Base-by-base conservation (phyloP, 2,797 vertebrate species). In the Dryobates pubescens region DNA sequence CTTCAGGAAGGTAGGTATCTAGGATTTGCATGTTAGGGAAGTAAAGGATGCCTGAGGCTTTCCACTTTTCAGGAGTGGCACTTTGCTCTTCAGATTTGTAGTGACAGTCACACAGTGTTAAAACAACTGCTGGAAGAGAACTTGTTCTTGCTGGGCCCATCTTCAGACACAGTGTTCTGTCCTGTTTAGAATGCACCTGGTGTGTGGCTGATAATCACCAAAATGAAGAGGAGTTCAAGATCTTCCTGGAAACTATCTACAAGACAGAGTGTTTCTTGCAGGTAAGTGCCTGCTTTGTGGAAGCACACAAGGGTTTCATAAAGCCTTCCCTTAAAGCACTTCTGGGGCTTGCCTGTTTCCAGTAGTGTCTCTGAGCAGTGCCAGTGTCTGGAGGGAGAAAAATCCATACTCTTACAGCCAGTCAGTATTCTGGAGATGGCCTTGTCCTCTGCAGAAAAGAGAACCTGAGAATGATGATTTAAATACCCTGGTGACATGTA, bases 1-100 rank as follows among this genome's bases (percentile, higher is more conserved):
- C 98, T 99, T 49, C 98, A 99, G n/a, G 98, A 99, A 98, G 99
- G 99, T 99, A 98, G 59, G 91, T 89, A 68, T 17, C 78, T 6
- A 38, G 13, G 13, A 23, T 81, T 83, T 62, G 32, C 26, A 38
- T 85, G 22, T 18, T 30, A 53, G 43, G 56, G 79, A 75, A 29
- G 51, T 62, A 62, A 79, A 81, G 14, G 34, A 45, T 61, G 3
- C 36, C 30, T 81, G 69, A 79, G 41, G 24, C 56, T 87, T 88
- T 86, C 76, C 30, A 67, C 26, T 36, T 74, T 80, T 56, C 30
- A 43, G 1, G 47, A 53, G 10, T 15, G 13, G 27, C 62, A 38
- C 36, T 67, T 73, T n/a, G 17, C 81, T 85, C 4, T 61, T 80
- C 22, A 67, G 68, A 45, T 90, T 71, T 76, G n/a, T 11, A 26